phyloP scores from a whole-genome alignment of 2,113 vertebrate genomes.

The Stigmatopora argus region DNA sequence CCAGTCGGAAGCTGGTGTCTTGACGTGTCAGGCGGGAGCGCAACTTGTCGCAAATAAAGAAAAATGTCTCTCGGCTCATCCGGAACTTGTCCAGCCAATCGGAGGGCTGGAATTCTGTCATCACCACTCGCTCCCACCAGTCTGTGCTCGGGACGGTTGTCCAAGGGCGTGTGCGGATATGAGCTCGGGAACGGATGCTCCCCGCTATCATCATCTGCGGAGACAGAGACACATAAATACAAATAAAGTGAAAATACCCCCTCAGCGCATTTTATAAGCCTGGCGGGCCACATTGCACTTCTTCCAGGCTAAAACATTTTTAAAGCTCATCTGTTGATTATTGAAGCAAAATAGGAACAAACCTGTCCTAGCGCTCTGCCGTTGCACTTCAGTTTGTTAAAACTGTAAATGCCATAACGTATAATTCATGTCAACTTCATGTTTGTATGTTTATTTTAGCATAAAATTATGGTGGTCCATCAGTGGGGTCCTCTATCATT shows the following conservation, averaged over 20 bases:
- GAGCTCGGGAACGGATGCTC: slow-evolving; percentile 46
- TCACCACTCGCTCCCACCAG: slow-evolving; percentile 75
- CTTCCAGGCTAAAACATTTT: too few relatives aligned
- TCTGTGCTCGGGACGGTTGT: slow-evolving; percentile 67
- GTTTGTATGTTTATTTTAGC: too few relatives aligned
- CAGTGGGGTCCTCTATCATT: too few relatives aligned
- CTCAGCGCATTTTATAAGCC: too few relatives aligned
- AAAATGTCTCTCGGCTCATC: slow-evolving; percentile 72
- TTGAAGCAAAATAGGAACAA: too few relatives aligned
- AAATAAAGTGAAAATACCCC: not conserved
- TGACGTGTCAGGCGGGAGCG: slow-evolving; percentile 69
- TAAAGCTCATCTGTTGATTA: too few relatives aligned
- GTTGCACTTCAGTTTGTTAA: too few relatives aligned
- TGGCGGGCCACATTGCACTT: too few relatives aligned
- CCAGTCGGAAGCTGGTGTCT: slow-evolving; percentile 71
- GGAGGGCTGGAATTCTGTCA: slow-evolving; percentile 70
- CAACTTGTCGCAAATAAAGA: slow-evolving; percentile 69
- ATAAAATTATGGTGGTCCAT: too few relatives aligned
- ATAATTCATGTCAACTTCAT: too few relatives aligned
- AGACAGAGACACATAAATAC: not conserved
- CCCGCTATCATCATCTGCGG: slow-evolving; percentile 64
- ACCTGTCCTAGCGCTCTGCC: too few relatives aligned
- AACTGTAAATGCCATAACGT: too few relatives aligned
- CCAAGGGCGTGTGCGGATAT: slow-evolving; percentile 64
- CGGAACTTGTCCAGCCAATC: slow-evolving; percentile 77